These are phyloP conservation scores for Tenthredo scrophulariae DNA, from an alignment of 2,888 invertebrate genomes.

Conservation along the genomic window DNA sequence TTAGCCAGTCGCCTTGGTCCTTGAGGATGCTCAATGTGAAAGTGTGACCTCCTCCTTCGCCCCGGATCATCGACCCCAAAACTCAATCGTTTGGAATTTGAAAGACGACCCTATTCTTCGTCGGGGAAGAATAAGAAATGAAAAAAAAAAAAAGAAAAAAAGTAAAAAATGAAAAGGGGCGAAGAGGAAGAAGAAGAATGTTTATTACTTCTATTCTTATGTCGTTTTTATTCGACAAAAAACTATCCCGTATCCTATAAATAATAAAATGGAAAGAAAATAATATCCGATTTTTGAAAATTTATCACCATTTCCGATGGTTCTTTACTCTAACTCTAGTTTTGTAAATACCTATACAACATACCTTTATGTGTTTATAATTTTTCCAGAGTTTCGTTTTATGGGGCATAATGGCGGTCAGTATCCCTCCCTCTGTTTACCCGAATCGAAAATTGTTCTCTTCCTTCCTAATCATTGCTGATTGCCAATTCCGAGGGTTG, in stretches of 20 bases:
- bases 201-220: background rate
- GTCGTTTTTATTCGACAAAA: background rate
- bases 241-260: background rate
- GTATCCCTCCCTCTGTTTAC: background rate
- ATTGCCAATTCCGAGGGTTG: constrained; percentile 51
- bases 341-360: too few species aligned
- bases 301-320: background rate
- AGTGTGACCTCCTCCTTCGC: constrained; percentile 16
- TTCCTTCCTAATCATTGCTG: constrained; percentile 48
- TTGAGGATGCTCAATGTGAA: background rate
- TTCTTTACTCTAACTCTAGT: background rate
- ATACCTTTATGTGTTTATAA: background rate
- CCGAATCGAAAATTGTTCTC: constrained; percentile 38
- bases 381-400: too few species aligned
- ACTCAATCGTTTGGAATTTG: constrained; percentile 45
- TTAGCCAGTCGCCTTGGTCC: constrained; percentile 27
- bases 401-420: background rate
- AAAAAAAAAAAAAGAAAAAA: background rate
- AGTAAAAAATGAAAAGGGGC: background rate
- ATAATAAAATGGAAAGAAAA: background rate
- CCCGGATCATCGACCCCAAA: constrained; percentile 15
- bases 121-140: background rate
- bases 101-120: background rate
- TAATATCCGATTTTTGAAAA: background rate
- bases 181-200: background rate